These are phyloP conservation scores for Coboldia fuscipes DNA, from an alignment of 1,140 invertebrate genomes.

Conservation along the genomic window DNA sequence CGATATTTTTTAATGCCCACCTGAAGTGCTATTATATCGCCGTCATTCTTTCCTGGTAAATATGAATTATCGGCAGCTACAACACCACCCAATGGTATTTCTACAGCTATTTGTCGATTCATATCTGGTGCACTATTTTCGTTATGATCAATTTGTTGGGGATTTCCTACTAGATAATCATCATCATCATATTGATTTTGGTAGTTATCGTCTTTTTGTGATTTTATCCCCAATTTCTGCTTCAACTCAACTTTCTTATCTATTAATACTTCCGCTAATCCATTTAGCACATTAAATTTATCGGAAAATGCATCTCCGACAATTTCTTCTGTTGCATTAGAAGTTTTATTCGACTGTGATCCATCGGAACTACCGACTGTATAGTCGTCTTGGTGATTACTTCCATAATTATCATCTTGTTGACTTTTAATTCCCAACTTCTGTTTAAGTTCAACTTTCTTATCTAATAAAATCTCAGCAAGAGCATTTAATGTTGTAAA, in stretches of 20 bases:
- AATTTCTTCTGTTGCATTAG: too few relatives aligned
- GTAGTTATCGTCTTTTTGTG: neutral
- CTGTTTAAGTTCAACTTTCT: neutral
- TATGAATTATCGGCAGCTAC: neutral
- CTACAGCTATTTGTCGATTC: neutral
- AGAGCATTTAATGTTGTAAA: neutral
- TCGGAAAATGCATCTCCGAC: neutral
- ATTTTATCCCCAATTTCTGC: neutral
- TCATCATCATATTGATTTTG: neutral
- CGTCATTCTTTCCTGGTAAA: neutral
- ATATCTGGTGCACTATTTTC: too few relatives aligned
- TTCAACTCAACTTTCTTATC: neutral
- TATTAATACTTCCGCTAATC: neutral
- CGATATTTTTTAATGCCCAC: constrained; percentile 1
- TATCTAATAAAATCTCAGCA: neutral
- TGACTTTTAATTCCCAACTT: neutral
- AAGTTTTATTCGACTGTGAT: too few relatives aligned
- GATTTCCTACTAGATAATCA: too few relatives aligned
- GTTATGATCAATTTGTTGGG: too few relatives aligned
- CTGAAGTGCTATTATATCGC: constrained; percentile 5
- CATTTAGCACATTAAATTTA: neutral
- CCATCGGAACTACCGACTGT: too few relatives aligned
- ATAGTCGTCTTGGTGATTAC: neutral
- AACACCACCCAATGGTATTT: neutral
- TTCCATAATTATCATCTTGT: neutral